Evolutionary conservation across 2,113 vertebrate species (phyloP), one percentile per base, ranked within the genome.

Genomic region (Paraplagusia blochii): DNA sequence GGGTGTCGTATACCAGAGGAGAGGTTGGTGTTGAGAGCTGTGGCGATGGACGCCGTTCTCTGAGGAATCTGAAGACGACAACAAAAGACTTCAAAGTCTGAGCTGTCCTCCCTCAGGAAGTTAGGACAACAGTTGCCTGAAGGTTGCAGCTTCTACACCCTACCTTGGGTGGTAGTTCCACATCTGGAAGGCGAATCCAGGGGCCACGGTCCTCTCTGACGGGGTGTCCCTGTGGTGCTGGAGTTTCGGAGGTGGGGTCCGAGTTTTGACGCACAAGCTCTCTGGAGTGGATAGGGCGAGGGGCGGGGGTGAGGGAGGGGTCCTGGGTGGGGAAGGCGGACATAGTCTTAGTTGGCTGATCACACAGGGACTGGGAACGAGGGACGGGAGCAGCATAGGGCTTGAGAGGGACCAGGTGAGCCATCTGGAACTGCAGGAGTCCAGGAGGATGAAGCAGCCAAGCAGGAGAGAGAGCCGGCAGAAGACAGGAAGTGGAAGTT

Each of bases 281-380:
- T 79, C 91, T 90, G 71, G 93, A 91, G 72, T 92, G 89, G 54
- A 85, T 74, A 11, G 90, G 88, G 40, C 87, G 85, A 74, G 90
- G 79, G 65, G 87, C 50, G 76, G 90, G 79, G 80, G 78, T 75
- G 36, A 92, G 89, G 38, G 88, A 89, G 57, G 93, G 92, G 72
- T 92, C 91, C 87, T 93, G 92, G 79, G 83, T 92, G 70, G 90
- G 91, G 90, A 95, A 95, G 84, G 93, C 93, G 64, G 93, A 93
- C 89, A 93, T 91, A 74, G 92, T 95, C 89, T 93, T 92, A 88
- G 91, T 92, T 58, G 93, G 93, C 83, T 94, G 94, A 86, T 96
- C 94, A 81, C 94, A 95, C 59, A 96, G 92, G 80, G 94, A 96
- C 88, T 96, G 94, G 74, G 94, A 95, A 79, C 94, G 92, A 64